Conservation (phyloP, 2,113 vertebrate species). For the Psephotus haematonotus region DNA sequence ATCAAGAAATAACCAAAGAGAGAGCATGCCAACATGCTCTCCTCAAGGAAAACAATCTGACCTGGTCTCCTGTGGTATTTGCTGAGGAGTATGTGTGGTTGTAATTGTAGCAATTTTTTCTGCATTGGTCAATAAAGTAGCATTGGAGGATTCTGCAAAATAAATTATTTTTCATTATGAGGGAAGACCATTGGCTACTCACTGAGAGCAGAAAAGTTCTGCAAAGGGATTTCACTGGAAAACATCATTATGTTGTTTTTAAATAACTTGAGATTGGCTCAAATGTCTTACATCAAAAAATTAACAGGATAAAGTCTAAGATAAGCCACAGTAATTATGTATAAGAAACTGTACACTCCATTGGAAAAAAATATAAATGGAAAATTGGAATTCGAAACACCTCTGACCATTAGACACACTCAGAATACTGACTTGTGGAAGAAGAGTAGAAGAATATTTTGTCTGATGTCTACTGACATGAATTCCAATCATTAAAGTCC, state of each 20-base stretch:
- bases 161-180: slow-evolving; percentile 35
- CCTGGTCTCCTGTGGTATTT: slow-evolving; percentile 89
- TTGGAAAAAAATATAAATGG: neutral
- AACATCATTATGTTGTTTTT: neutral
- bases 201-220: neutral
- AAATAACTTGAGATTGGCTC: neutral
- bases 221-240: neutral
- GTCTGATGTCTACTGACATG: neutral
- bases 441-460: neutral
- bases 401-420: neutral
- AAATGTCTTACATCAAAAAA: neutral
- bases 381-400: neutral
- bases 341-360: neutral
- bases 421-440: neutral
- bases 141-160: slow-evolving; percentile 93
- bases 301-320: neutral
- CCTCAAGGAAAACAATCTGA: slow-evolving; percentile 67
- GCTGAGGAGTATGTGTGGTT: slow-evolving; percentile 94
- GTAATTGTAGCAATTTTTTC: slow-evolving; percentile 99
- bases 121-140: slow-evolving; percentile 96
- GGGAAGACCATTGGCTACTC: neutral
- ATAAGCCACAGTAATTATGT: neutral
- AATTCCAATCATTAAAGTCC: neutral
- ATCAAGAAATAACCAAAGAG: neutral
- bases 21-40: neutral